phyloP scores from a whole-genome alignment of 2,113 vertebrate genomes.

The Paramormyrops kingsleyae region DNA sequence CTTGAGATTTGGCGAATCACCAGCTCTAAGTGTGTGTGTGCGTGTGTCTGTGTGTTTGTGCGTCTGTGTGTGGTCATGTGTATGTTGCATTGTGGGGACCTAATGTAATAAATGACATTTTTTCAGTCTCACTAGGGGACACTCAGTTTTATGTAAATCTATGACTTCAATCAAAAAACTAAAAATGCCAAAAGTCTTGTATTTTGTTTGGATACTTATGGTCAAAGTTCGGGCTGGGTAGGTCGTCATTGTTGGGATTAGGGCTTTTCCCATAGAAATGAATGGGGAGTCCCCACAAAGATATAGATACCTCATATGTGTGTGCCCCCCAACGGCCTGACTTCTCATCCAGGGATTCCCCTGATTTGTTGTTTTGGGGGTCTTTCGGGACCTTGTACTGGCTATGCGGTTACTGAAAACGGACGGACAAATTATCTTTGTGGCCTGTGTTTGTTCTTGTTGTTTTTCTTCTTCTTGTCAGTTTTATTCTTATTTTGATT shows the following conservation, averaged over 20 bases:
- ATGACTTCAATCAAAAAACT: neutral
- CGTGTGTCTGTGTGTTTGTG: no score
- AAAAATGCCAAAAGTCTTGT: no score
- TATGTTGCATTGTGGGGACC: neutral
- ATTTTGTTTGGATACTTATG: neutral
- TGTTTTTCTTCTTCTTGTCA: neutral
- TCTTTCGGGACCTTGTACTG: neutral
- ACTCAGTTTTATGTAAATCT: neutral
- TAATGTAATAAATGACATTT: neutral
- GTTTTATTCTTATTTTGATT: neutral
- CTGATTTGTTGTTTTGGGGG: neutral
- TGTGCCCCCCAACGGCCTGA: neutral
- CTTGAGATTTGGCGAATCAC: neutral
- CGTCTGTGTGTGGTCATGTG: neutral
- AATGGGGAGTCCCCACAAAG: neutral
- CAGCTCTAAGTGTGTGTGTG: neutral
- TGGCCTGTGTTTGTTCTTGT: neutral
- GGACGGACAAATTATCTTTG: neutral
- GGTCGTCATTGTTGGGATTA: neutral
- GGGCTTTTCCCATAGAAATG: neutral
- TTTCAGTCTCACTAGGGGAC: neutral
- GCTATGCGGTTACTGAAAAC: neutral
- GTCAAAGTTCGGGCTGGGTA: neutral
- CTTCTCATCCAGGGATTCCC: neutral
- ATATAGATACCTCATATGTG: neutral